Evolutionary conservation across 2,113 vertebrate genomes (phyloP), one percentile per base, ranked within the genome.

Genomic region (Amphilophus citrinellus): DNA sequence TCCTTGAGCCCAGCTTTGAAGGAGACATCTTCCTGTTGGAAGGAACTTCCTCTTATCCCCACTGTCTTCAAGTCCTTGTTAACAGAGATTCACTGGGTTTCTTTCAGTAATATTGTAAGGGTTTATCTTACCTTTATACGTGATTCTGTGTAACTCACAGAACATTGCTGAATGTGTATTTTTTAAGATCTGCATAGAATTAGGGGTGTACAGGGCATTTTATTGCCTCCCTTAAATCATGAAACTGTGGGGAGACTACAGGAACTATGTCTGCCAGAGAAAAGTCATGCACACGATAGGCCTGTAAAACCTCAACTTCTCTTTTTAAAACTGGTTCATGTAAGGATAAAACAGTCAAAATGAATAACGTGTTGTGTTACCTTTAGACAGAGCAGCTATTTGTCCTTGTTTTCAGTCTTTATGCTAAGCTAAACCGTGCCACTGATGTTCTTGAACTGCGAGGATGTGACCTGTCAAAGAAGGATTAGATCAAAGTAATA

Each of bases 131-230:
- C 68, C 0, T 32, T 73, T 73, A 53, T 73, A 8, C 20, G 18
- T 0, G 6, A 56, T 9, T 53, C 44, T 71, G 24, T 30, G 24
- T 35, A 35, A 18, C 68, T 73, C 47, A 56, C 11, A 73, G 50
- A 73, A 73, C 47, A 53, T 53, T 73, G 14, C 3, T 32, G 30
- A 5, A 71, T 7, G 18, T 71, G 18, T 0, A 13, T n/a, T 22
- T 47, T 2, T 42, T 0, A 47, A 44, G 24, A 71, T 71, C 44
- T 71, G 0, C 3, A 0, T 24, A 32, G 2, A 73, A 0, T 17
- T n/a, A 50, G 4, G 10, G 10, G 17, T 53, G 66, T 32, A 13
- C 66, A 73, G 0, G 30, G 10, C 17, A 32, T 73, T 73, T 5
- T 73, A 2, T 32, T 73, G 22, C 3, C 18, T 50, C 24, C 0